Percentiles rank a stretch among this genome's conserved stretches.
These are phyloP conservation scores for Choloepus hoffmanni DNA, from an alignment of 2,113 vertebrate genomes.

Conservation along the genomic window DNA sequence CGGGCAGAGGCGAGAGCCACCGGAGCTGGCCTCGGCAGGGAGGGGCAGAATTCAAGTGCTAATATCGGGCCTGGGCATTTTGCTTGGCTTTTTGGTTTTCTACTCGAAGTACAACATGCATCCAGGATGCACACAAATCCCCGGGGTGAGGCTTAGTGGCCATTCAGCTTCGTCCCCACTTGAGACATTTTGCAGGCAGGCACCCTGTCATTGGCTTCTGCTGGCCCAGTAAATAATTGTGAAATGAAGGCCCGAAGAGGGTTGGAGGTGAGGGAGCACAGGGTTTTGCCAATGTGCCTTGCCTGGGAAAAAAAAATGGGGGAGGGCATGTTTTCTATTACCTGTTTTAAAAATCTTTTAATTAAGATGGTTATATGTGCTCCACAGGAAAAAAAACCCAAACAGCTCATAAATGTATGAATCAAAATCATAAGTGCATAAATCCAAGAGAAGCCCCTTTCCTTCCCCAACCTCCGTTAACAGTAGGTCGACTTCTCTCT, in stretches of 20 bases:
- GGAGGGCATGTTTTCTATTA: background rate
- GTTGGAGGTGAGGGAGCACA: background rate
- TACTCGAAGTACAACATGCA: too few relatives aligned
- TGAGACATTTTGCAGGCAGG: background rate
- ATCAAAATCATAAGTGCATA: background rate
- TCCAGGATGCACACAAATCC: too few relatives aligned
- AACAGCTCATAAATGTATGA: background rate
- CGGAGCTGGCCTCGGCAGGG: too few relatives aligned
- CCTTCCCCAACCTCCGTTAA: background rate
- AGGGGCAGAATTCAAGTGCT: too few relatives aligned
- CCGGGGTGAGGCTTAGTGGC: background rate
- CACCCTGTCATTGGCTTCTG: background rate
- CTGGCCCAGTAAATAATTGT: background rate
- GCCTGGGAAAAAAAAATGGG: background rate
- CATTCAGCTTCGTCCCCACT: background rate
- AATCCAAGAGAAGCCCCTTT: background rate
- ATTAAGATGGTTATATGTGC: background rate
- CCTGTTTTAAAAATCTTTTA: background rate
- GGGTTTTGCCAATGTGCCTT: background rate
- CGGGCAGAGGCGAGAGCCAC: too few relatives aligned
- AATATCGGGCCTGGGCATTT: too few relatives aligned
- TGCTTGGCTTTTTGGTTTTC: too few relatives aligned
- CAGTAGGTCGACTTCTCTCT: background rate
- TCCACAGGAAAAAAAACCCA: background rate
- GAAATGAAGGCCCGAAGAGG: background rate